These are phyloP conservation scores for Troglohyphantes excavatus DNA, from an alignment of 2,888 invertebrate genomes.

Conservation along the genomic window DNA sequence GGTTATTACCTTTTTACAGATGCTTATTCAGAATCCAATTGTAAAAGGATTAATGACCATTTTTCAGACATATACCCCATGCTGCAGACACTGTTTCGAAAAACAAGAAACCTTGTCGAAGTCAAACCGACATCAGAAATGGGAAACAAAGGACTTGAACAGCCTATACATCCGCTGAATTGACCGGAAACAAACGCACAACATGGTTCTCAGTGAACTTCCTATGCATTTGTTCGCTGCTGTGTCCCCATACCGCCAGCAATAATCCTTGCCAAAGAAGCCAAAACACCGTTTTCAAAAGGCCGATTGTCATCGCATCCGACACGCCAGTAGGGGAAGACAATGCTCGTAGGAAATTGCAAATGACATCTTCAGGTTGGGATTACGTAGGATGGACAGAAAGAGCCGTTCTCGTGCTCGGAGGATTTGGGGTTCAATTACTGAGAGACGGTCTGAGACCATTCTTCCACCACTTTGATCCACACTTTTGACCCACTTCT, in stretches of 20 bases:
- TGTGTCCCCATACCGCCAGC: neutral
- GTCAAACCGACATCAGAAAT: neutral
- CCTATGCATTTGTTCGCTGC: constrained; percentile 11
- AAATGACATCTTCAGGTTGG: constrained; percentile 15
- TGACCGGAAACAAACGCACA: constrained; percentile 39
- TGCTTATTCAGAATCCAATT: no score
- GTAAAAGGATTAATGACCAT: no score
- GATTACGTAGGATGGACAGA: constrained; percentile 7
- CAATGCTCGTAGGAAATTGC: constrained; percentile 41
- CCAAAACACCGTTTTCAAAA: constrained; percentile 47
- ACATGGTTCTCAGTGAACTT: neutral
- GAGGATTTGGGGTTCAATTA: constrained; percentile 50
- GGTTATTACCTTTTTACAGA: no score
- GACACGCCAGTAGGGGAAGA: constrained; percentile 42
- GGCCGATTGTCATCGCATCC: constrained; percentile 29
- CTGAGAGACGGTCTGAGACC: neutral
- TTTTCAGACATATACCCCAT: neutral
- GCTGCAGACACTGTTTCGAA: neutral
- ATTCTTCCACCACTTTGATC: constrained; percentile 1
- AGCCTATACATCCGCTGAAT: neutral
- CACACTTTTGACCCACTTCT: constrained; percentile 34
- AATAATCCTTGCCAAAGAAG: neutral
- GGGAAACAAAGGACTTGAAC: constrained; percentile 10
- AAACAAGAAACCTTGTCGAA: neutral
- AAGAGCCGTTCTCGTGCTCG: constrained; percentile 13